Evolutionary conservation across 2,797 vertebrate genomes (phyloP).

Genomic region (Sebastes baramenuke): DNA sequence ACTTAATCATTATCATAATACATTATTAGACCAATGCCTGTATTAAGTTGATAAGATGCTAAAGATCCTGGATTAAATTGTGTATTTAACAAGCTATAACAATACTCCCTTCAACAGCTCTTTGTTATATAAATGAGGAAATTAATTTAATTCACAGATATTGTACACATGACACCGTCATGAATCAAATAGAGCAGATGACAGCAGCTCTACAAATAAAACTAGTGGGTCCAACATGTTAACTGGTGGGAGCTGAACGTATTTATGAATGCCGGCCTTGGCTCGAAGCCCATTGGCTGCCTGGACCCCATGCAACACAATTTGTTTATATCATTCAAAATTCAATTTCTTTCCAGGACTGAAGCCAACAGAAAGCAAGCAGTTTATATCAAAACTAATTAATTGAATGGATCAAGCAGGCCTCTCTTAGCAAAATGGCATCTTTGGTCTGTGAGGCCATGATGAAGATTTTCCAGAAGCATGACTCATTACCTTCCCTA

Average conservation of each 20-base stretch:
- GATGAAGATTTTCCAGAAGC: conserved; percentile 58
- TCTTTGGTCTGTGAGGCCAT: conserved; percentile 59
- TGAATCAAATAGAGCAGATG: conserved; percentile 47
- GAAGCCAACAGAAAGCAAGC: conserved; percentile 77
- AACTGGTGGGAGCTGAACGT: conserved; percentile 49
- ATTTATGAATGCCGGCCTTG: conserved; percentile 57
- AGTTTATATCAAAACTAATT: conserved; percentile 83
- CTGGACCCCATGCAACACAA: conserved; percentile 68
- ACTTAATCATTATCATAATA: conserved; percentile 1
- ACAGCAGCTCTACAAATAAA: conserved; percentile 58
- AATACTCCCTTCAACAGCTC: background rate
- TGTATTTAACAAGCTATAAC: conserved; percentile 8
- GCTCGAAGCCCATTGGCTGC: conserved; percentile 52
- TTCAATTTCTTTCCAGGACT: conserved; percentile 82
- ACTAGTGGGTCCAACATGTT: conserved; percentile 40
- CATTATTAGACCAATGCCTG: background rate
- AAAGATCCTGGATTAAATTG: conserved; percentile 12
- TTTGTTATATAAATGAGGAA: conserved; percentile 7
- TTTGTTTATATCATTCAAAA: conserved; percentile 83
- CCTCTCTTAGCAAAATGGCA: conserved; percentile 65
- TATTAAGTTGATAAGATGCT: conserved; percentile 7
- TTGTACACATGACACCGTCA: conserved; percentile 20
- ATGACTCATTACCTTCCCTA: conserved; percentile 62
- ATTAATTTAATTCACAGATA: conserved; percentile 24
- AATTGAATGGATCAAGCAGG: conserved; percentile 77